Evolutionary conservation across 1,140 invertebrate genomes (phyloP).

Genomic region (Pemphigus obesinymphae): DNA sequence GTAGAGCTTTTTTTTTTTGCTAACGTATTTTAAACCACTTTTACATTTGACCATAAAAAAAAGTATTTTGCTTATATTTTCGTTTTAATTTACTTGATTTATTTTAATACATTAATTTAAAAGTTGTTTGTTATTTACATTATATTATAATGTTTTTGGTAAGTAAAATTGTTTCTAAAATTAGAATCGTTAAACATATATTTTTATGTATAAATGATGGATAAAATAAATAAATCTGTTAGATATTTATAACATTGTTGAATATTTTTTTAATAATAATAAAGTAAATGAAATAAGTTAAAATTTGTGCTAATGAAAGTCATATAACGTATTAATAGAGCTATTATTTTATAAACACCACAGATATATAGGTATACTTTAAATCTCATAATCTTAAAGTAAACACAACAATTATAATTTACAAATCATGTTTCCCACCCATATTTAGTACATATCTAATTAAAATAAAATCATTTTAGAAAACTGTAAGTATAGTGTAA

Average conservation of each 20-base stretch:
- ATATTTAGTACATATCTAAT: background rate
- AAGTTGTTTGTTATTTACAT: background rate
- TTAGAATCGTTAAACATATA: background rate
- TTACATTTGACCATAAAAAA: background rate
- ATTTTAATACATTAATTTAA: background rate
- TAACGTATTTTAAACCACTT: background rate
- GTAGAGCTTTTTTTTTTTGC: background rate
- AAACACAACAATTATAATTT: background rate
- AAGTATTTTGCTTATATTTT: background rate
- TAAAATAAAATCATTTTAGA: constrained; percentile 27
- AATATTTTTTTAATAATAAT: background rate
- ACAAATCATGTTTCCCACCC: background rate
- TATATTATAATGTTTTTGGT: background rate
- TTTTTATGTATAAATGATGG: background rate
- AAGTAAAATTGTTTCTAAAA: background rate
- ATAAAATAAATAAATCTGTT: no score
- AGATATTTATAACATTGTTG: background rate
- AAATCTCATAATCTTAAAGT: background rate
- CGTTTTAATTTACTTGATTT: background rate
- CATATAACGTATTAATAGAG: no score
- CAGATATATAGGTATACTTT: background rate
- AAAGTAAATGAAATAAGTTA: background rate
- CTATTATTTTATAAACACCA: background rate
- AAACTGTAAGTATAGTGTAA: no score
- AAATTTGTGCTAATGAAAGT: background rate